phyloP scores from a whole-genome alignment of 2,113 vertebrate species.

The Dipodomys spectabilis region DNA sequence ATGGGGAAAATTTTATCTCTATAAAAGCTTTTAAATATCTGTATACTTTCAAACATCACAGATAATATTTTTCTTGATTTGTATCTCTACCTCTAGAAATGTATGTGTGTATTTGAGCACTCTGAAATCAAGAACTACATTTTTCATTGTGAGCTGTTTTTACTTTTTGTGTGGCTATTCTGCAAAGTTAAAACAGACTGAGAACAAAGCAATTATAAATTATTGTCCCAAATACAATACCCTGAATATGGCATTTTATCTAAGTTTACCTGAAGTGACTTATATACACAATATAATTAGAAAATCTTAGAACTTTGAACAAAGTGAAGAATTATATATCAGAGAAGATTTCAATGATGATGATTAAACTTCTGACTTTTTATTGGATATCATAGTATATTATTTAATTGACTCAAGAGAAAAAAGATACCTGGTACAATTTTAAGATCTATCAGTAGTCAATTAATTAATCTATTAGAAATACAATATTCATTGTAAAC shows the following conservation, averaged over 20 bases:
- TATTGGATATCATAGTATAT: slow-evolving; percentile 36
- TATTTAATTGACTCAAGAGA: slow-evolving; percentile 46
- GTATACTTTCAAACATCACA: slow-evolving; percentile 32
- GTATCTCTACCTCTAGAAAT: neutral
- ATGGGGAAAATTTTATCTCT: neutral
- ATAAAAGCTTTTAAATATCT: slow-evolving; percentile 32
- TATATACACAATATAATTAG: slow-evolving; percentile 3
- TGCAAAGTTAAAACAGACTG: slow-evolving; percentile 17
- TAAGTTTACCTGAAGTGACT: slow-evolving; percentile 6
- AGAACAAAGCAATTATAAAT: neutral
- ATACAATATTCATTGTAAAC: slow-evolving; percentile 56
- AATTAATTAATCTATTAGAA: slow-evolving; percentile 65
- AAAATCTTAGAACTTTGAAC: neutral
- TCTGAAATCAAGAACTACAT: neutral
- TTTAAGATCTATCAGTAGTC: slow-evolving; percentile 51
- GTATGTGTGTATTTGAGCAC: neutral
- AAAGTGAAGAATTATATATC: slow-evolving; percentile 34
- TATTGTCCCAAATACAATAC: neutral
- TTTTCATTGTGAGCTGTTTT: neutral
- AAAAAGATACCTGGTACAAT: slow-evolving; percentile 6
- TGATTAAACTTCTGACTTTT: slow-evolving; percentile 41
- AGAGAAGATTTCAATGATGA: slow-evolving; percentile 41
- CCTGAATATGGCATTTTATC: neutral
- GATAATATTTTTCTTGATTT: slow-evolving; percentile 37
- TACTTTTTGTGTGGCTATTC: neutral